These are phyloP conservation scores for Sebastes iracundus DNA, from an alignment of 2,797 vertebrate species.

Conservation along the genomic window DNA sequence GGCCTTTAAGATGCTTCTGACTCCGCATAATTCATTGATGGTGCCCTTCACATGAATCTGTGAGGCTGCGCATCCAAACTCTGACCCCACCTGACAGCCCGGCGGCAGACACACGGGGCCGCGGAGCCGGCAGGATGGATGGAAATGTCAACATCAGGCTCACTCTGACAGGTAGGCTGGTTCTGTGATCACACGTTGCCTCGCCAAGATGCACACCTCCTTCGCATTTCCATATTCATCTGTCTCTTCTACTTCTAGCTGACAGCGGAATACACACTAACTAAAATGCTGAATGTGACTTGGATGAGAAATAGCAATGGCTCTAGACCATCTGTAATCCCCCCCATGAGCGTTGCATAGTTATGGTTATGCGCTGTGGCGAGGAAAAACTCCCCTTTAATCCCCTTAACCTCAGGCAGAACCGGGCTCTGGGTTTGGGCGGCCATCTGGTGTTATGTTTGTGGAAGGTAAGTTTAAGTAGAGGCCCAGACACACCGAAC, in stretches of 20 bases:
- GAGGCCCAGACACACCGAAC: too few relatives aligned
- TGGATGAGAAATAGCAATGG: constrained; percentile 7
- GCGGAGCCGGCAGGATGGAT: constrained; percentile 15
- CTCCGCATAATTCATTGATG: constrained; percentile 62
- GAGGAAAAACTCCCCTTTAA: too few relatives aligned
- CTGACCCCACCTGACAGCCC: constrained; percentile 47
- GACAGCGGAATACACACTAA: constrained; percentile 49
- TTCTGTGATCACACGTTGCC: constrained; percentile 17
- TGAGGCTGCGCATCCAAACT: constrained; percentile 43
- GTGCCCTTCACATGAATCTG: constrained; percentile 57
- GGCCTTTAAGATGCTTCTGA: constrained; percentile 70
- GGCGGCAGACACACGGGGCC: constrained; percentile 7
- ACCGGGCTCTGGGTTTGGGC: too few relatives aligned
- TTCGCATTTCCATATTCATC: constrained; percentile 55
- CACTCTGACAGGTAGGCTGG: constrained; percentile 52
- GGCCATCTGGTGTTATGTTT: neutral
- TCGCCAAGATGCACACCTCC: neutral
- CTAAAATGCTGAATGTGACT: constrained; percentile 4
- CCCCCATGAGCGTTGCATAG: too few relatives aligned
- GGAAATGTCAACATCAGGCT: constrained; percentile 62
- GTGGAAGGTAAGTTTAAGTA: neutral
- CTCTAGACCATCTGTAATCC: neutral
- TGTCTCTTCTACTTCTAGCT: constrained; percentile 25
- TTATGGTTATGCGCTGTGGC: too few relatives aligned
- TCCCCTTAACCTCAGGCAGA: too few relatives aligned